phyloP scores from a whole-genome alignment of 2,888 invertebrate genomes.

The Uropetala carovei region DNA sequence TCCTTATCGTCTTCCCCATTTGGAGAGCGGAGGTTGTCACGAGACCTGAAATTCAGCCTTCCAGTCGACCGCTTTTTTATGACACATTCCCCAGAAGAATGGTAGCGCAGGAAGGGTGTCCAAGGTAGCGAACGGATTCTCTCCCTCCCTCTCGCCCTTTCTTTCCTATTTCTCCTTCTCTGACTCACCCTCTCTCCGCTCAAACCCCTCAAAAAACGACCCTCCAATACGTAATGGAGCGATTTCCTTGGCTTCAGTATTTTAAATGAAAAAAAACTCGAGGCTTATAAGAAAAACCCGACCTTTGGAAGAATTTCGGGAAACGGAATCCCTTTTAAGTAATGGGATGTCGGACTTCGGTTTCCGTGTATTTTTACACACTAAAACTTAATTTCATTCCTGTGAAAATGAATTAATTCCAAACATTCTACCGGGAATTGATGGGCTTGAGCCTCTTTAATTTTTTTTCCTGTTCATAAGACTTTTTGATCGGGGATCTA shows the following conservation, averaged over 20 bases:
- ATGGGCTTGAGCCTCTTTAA: no score
- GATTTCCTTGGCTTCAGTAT: conserved; percentile 37
- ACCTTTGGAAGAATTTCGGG: not conserved
- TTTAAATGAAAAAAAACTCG: conserved; percentile 25
- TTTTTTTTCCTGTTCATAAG: no score
- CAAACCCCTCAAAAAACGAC: not conserved
- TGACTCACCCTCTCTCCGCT: not conserved
- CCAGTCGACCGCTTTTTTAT: conserved; percentile 32
- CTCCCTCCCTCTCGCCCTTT: not conserved
- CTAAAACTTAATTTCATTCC: not conserved
- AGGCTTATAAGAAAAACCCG: conserved; percentile 11
- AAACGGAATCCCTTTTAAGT: not conserved
- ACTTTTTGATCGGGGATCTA: no score
- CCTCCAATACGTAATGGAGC: conserved; percentile 27
- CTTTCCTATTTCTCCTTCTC: not conserved
- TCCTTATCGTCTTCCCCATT: conserved; percentile 27
- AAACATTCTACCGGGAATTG: no score
- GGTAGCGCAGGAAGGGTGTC: conserved; percentile 12
- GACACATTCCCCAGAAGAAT: conserved; percentile 41
- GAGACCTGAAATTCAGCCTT: conserved; percentile 44
- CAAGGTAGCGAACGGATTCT: not conserved
- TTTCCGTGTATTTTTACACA: not conserved
- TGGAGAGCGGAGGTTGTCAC: conserved; percentile 25
- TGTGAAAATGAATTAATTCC: no score
- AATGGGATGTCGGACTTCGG: conserved; percentile 4